phyloP scores from a whole-genome alignment of 1,140 invertebrate species.

The Heterodera schachtii region DNA sequence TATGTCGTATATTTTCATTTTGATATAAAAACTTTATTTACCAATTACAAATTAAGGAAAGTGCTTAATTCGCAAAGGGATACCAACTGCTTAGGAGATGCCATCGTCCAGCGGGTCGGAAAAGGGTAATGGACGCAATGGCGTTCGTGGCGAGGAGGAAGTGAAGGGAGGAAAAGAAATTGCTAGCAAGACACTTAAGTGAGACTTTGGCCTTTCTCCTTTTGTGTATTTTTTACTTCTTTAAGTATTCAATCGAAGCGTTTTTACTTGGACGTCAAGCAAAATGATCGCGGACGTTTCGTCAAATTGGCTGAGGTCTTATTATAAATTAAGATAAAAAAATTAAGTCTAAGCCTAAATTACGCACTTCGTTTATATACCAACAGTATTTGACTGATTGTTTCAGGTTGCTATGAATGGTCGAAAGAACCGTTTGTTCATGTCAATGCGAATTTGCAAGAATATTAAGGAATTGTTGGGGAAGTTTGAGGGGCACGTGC shows the following conservation, averaged over 20 bases:
- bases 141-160: constrained; percentile 11
- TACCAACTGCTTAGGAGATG: constrained; percentile 28
- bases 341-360: too few relatives aligned
- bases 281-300: constrained; percentile 48
- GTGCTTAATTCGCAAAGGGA: constrained; percentile 15
- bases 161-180: constrained; percentile 42
- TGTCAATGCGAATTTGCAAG: constrained; percentile 41
- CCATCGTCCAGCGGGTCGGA: constrained; percentile 38
- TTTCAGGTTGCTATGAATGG: constrained; percentile 32
- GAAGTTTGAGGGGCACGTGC: constrained; percentile 34
- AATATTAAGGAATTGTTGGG: constrained; percentile 40
- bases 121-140: constrained; percentile 28
- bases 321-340: constrained; percentile 27
- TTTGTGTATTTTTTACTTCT: not conserved
- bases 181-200: constrained; percentile 34
- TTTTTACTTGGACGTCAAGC: constrained; percentile 46
- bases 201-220: not conserved
- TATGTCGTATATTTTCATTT: too few relatives aligned
- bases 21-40: too few relatives aligned
- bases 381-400: not conserved
- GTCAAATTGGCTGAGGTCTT: constrained; percentile 47
- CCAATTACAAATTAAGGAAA: not conserved
- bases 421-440: constrained; percentile 39
- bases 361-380: too few relatives aligned
- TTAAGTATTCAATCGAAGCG: constrained; percentile 49